phyloP scores from a whole-genome alignment of 2,797 vertebrate species.

The Graptemys geographica region DNA sequence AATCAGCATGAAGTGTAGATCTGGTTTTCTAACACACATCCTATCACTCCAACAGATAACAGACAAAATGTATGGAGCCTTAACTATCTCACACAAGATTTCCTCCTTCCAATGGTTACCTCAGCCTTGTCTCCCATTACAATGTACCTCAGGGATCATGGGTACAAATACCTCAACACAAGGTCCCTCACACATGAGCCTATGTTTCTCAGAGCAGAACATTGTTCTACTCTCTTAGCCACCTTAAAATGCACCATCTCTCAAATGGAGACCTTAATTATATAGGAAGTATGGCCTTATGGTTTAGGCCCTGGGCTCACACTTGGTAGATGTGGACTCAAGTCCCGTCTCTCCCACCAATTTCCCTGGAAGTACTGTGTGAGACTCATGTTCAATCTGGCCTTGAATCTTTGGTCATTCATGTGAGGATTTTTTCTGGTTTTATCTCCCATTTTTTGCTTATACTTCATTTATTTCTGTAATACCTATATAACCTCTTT shows the following conservation, averaged over 20 bases:
- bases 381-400: rapidly evolving
- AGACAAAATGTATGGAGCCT: constrained; percentile 42
- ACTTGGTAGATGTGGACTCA: not conserved
- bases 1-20: constrained; percentile 38
- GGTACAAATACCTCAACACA: not conserved
- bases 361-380: not conserved
- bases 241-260: not conserved
- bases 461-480: not conserved
- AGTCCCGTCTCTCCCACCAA: not conserved
- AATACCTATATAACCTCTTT: not conserved
- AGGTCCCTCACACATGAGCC: not conserved
- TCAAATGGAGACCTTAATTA: not conserved
- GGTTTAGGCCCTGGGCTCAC: not conserved
- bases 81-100: constrained; percentile 35
- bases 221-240: not conserved
- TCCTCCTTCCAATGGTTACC: constrained; percentile 22
- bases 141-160: not conserved
- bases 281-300: not conserved
- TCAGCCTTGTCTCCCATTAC: not conserved
- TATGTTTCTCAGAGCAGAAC: not conserved
- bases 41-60: constrained; percentile 50
- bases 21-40: constrained; percentile 56
- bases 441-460: not conserved
- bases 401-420: not conserved
- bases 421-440: not conserved